Evolutionary conservation across 2,888 invertebrate species (phyloP).

Genomic region (Xestoiulus laeticollis): DNA sequence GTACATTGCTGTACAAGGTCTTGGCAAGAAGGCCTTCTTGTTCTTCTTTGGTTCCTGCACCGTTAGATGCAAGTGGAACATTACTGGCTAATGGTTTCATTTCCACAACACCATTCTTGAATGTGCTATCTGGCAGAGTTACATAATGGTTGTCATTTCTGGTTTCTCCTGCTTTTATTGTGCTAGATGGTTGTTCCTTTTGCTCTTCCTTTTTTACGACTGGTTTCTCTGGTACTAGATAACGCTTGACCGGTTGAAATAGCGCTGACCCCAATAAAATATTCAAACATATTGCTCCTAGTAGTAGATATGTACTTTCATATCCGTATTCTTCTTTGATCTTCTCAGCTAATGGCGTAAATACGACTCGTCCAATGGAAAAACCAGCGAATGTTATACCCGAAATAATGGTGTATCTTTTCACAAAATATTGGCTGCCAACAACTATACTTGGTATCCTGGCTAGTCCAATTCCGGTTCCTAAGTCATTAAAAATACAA

Average conservation of each 20-base stretch:
- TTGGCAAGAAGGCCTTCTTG: background rate
- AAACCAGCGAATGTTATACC: slow-evolving; percentile 51
- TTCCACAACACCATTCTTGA: background rate
- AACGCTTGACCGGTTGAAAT: slow-evolving; percentile 50
- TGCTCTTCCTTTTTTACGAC: background rate
- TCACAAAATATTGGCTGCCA: slow-evolving; percentile 50
- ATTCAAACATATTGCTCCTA: slow-evolving; percentile 48
- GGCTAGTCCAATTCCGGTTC: slow-evolving; percentile 43
- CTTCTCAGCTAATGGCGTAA: slow-evolving; percentile 57
- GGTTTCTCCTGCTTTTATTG: background rate
- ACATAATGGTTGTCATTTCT: background rate
- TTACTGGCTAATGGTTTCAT: background rate
- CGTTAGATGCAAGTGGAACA: background rate
- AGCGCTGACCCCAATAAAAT: slow-evolving; percentile 48
- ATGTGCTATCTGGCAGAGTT: background rate
- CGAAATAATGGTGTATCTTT: slow-evolving; percentile 1
- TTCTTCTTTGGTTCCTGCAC: background rate
- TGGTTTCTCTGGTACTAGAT: slow-evolving; percentile 43
- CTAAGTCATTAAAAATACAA: background rate
- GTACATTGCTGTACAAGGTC: background rate
- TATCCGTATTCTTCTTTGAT: slow-evolving; percentile 57
- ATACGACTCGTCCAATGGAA: slow-evolving; percentile 46
- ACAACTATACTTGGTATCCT: slow-evolving; percentile 47
- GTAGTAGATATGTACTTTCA: slow-evolving; percentile 44
- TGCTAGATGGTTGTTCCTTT: background rate